Percentiles rank a stretch among this genome's conserved stretches.
These are phyloP conservation scores for Crax fasciolata DNA, from an alignment of 2,797 vertebrate species.

Conservation along the genomic window DNA sequence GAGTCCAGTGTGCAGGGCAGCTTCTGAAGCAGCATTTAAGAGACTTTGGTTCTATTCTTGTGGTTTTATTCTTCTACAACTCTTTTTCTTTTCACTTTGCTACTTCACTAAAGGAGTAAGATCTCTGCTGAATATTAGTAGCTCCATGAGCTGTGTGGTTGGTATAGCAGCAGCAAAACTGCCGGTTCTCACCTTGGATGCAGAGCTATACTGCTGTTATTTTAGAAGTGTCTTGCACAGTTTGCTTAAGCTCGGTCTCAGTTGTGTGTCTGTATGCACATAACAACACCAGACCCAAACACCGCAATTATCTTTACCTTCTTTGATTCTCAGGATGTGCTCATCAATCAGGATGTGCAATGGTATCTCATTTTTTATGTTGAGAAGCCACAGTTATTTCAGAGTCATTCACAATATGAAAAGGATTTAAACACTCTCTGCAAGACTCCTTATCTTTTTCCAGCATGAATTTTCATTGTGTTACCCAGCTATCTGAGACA, in stretches of 20 bases:
- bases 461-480: conserved; percentile 15
- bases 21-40: conserved; percentile 21
- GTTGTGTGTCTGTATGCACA: neutral
- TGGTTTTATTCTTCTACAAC: conserved; percentile 9
- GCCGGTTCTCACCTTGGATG: conserved; percentile 18
- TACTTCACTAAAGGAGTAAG: neutral
- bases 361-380: neutral
- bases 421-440: conserved; percentile 26
- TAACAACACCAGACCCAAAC: neutral
- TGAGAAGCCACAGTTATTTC: conserved; percentile 2
- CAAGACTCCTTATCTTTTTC: conserved; percentile 18
- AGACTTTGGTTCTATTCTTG: conserved; percentile 6
- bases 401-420: neutral
- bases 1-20: neutral
- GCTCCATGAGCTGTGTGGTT: neutral
- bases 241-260: neutral
- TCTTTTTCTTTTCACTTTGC: neutral
- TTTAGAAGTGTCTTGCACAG: neutral
- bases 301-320: neutral
- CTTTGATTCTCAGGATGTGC: neutral
- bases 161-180: neutral
- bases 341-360: neutral
- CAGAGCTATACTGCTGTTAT: neutral
- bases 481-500: neutral
- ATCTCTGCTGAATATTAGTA: conserved; percentile 27